A percentile compares a stretch with the other conserved stretches of the same genome.
Evolutionary conservation across 2,888 invertebrate genomes (phyloP).

Genomic region (Lepidochrysops patricia): DNA sequence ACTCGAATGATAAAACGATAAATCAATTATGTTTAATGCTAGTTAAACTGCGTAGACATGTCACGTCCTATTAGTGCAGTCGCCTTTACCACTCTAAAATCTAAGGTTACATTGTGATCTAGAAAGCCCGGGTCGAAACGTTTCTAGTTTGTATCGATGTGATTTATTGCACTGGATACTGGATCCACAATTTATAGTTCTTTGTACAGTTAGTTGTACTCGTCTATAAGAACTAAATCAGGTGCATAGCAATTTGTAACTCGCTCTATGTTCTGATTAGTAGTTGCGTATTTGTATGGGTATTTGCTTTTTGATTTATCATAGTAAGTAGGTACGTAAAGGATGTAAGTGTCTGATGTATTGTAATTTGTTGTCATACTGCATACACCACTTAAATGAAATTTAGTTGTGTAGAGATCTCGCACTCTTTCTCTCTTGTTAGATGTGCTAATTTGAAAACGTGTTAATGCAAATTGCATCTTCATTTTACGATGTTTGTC

Average conservation of each 20-base stretch:
- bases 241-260: not conserved
- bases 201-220: not conserved
- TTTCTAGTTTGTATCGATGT: conserved; percentile 3
- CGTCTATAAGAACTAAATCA: not conserved
- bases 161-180: not conserved
- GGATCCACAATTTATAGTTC: not conserved
- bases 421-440: not conserved
- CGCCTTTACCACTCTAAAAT: conserved; percentile 30
- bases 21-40: conserved; percentile 30
- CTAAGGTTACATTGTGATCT: conserved; percentile 48
- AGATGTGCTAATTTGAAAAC: not conserved
- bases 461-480: not conserved
- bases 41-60: conserved; percentile 22
- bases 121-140: conserved; percentile 32
- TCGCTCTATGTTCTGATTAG: not conserved
- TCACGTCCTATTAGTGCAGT: conserved; percentile 38
- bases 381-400: no score
- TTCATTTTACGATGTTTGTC: not conserved
- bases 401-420: no score
- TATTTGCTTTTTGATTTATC: no score
- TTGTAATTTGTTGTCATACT: no score
- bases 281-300: no score
- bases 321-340: no score
- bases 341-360: no score
- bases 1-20: conserved; percentile 26